phyloP scores from a whole-genome alignment of 1,140 invertebrate genomes.

The Stegodyphus dumicola region DNA sequence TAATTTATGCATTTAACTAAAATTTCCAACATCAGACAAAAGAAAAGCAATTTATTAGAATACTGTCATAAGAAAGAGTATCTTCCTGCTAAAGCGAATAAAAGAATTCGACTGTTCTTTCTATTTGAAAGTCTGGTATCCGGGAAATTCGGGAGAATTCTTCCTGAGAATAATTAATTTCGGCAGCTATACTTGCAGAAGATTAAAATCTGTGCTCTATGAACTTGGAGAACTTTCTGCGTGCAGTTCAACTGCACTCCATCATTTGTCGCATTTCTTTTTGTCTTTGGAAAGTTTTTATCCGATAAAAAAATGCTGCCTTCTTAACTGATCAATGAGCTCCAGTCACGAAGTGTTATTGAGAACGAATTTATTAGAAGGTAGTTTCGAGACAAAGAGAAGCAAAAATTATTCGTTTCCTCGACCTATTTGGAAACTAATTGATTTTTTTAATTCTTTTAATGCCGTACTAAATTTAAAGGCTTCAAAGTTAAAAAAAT shows the following conservation, averaged over 20 bases:
- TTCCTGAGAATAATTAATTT: conserved; percentile 16
- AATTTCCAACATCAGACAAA: too few species aligned
- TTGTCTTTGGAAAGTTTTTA: conserved; percentile 1
- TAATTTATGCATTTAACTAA: too few species aligned
- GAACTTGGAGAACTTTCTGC: background rate
- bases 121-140: too few species aligned
- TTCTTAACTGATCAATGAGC: conserved; percentile 15
- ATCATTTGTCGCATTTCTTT: conserved; percentile 11
- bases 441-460: background rate
- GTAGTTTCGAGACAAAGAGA: conserved; percentile 11
- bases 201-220: background rate
- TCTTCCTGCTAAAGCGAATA: too few species aligned
- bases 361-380: conserved; percentile 29
- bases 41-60: too few species aligned
- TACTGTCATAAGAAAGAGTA: too few species aligned
- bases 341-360: conserved; percentile 19
- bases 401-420: background rate
- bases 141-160: too few species aligned
- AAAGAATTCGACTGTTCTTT: too few species aligned
- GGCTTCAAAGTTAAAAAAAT: too few species aligned
- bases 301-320: conserved; percentile 6
- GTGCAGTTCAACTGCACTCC: conserved; percentile 9
- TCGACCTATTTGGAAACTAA: background rate
- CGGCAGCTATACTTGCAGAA: background rate
- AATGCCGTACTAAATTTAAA: too few species aligned